These are phyloP conservation scores for Cyclina sinensis DNA, from an alignment of 1,140 invertebrate genomes.

Conservation along the genomic window DNA sequence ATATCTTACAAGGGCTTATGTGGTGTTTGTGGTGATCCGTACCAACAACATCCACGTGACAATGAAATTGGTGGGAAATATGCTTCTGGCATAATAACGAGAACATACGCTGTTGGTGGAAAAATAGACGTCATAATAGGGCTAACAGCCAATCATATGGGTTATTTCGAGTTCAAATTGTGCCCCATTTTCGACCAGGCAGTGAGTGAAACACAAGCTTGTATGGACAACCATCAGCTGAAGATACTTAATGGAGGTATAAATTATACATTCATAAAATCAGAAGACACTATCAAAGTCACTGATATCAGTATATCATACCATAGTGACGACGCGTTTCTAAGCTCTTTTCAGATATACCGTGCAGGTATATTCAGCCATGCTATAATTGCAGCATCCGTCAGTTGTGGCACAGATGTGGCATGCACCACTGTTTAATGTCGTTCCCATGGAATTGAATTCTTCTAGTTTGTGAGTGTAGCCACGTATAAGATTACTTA, in stretches of 20 bases:
- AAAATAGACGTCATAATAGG: conserved; percentile 79
- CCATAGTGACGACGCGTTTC: no score
- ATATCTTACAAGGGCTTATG: conserved; percentile 84
- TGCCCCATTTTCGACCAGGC: conserved; percentile 88
- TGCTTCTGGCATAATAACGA: conserved; percentile 83
- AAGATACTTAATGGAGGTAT: conserved; percentile 42
- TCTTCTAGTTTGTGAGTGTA: no score
- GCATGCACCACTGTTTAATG: no score
- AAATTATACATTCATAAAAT: background rate
- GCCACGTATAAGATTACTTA: no score
- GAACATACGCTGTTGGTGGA: conserved; percentile 77
- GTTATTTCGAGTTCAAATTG: conserved; percentile 80
- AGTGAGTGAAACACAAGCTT: conserved; percentile 74
- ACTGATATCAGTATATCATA: no score
- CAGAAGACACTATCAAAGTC: no score
- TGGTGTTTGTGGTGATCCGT: conserved; percentile 86
- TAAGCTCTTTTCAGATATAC: no score
- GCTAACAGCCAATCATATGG: conserved; percentile 80
- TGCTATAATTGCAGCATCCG: no score
- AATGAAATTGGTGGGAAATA: conserved; percentile 85
- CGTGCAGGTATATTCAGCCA: no score
- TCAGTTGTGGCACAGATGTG: no score
- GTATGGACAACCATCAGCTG: conserved; percentile 70
- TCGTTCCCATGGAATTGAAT: no score
- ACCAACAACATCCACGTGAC: conserved; percentile 71